A percentile compares a stretch with the other conserved stretches of the same genome.
phyloP scores from a whole-genome alignment of 2,797 vertebrate species.

The Gallirallus australis region DNA sequence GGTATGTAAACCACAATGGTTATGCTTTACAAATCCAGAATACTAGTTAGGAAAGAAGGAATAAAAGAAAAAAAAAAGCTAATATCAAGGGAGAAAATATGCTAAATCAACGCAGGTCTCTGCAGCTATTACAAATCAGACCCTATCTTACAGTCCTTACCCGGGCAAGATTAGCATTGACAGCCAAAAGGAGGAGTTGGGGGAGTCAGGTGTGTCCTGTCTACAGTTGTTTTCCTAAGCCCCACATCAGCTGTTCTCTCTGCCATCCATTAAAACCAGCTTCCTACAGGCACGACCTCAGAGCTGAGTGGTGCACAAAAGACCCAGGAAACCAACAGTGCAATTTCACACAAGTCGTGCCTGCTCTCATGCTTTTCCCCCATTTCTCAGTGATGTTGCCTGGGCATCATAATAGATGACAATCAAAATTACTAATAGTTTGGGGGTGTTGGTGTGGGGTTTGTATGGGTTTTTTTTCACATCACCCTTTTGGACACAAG shows the following conservation, averaged over 20 bases:
- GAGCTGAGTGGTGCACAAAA: background rate
- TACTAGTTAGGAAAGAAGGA: background rate
- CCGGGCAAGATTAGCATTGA: background rate
- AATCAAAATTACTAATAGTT: background rate
- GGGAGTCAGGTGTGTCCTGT: background rate
- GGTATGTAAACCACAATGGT: background rate
- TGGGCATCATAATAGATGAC: background rate
- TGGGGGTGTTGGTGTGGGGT: fast-evolving
- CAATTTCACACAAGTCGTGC: background rate
- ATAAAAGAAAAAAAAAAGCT: background rate
- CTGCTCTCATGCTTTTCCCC: background rate
- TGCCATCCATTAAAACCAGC: background rate
- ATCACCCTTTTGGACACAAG: background rate
- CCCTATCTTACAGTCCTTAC: background rate
- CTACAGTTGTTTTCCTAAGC: background rate
- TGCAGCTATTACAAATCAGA: background rate
- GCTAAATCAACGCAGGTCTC: background rate
- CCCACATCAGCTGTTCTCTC: background rate
- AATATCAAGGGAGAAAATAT: background rate
- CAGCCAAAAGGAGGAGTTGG: background rate
- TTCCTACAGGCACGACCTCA: background rate
- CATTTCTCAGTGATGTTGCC: background rate
- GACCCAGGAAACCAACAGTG: background rate
- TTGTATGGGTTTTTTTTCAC: background rate
- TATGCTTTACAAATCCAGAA: background rate